Evolutionary conservation across 2,797 vertebrate species (phyloP).

Genomic region (Acanthopagrus latus): DNA sequence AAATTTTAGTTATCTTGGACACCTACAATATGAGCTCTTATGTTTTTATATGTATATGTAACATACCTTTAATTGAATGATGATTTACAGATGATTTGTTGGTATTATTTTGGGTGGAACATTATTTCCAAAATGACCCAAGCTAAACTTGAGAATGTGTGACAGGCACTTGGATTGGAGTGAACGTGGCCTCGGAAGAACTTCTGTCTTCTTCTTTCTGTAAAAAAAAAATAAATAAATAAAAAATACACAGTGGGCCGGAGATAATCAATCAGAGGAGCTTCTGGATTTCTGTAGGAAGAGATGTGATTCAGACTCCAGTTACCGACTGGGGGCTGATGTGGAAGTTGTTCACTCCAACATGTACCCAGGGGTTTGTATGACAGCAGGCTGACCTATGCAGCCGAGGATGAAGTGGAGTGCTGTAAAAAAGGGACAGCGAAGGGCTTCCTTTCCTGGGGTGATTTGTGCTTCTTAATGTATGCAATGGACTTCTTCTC

Average conservation of each 20-base stretch:
- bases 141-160: not conserved
- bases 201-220: not conserved
- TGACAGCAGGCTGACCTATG: slow-evolving; percentile 26
- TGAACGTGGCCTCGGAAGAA: not conserved
- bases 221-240: no score
- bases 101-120: not conserved
- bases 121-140: not conserved
- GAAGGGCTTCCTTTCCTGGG: not conserved
- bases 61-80: not conserved
- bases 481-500: slow-evolving; percentile 16
- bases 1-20: no score
- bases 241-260: not conserved
- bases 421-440: not conserved
- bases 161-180: not conserved
- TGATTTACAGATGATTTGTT: not conserved
- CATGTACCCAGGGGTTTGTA: slow-evolving; percentile 3
- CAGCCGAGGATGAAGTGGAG: slow-evolving; percentile 1
- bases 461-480: slow-evolving; percentile 26
- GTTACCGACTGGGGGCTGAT: not conserved
- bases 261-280: not conserved
- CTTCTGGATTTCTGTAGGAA: not conserved
- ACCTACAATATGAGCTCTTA: no score
- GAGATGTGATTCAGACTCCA: not conserved
- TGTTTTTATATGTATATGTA: no score
- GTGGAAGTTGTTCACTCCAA: slow-evolving; percentile 18